phyloP scores from a whole-genome alignment of 2,888 invertebrate genomes.

The Torymus aiolomorphi region DNA sequence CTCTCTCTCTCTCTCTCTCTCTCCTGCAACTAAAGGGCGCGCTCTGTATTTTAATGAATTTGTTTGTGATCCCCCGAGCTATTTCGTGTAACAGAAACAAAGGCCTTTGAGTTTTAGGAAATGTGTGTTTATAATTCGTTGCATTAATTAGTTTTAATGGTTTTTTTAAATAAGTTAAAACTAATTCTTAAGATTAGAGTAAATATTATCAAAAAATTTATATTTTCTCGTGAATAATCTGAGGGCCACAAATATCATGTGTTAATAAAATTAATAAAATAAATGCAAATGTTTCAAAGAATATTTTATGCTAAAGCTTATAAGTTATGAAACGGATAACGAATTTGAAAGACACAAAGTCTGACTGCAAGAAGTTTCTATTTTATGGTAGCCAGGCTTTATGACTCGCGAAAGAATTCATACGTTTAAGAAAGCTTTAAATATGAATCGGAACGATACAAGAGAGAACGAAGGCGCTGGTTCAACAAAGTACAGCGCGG shows the following conservation, averaged over 20 bases:
- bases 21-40: not conserved
- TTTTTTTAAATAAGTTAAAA: too few relatives aligned
- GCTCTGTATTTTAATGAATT: conserved; percentile 39
- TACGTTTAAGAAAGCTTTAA: conserved; percentile 34
- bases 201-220: too few relatives aligned
- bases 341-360: not conserved
- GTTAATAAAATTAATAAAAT: too few relatives aligned
- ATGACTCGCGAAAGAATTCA: conserved; percentile 3
- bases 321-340: too few relatives aligned
- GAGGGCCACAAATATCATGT: too few relatives aligned
- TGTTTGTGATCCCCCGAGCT: not conserved
- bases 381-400: conserved; percentile 4
- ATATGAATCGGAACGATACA: conserved; percentile 37
- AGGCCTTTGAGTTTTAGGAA: not conserved
- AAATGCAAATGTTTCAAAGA: too few relatives aligned
- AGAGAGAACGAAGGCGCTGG: conserved; percentile 35
- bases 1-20: too few relatives aligned
- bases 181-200: too few relatives aligned
- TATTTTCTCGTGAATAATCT: too few relatives aligned
- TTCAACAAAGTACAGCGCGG: conserved; percentile 66
- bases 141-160: too few relatives aligned
- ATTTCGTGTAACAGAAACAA: not conserved
- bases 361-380: conserved; percentile 2
- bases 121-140: conserved; percentile 2
- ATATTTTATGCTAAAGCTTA: too few relatives aligned